These are phyloP conservation scores for Tipula lateralis DNA, from an alignment of 2,888 invertebrate species.

Conservation along the genomic window DNA sequence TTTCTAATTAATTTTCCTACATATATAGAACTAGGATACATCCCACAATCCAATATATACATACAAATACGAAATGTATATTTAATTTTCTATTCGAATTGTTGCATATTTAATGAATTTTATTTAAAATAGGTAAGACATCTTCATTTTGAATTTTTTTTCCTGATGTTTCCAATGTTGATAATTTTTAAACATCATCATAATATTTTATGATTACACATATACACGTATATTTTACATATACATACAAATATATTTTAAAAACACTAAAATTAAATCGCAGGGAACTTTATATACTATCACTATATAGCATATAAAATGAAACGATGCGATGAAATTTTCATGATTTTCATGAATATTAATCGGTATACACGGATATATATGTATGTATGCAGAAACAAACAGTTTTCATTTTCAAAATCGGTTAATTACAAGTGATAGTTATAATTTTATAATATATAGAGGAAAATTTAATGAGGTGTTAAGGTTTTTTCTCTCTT, in stretches of 20 bases:
- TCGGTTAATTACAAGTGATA: neutral
- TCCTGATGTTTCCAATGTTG: neutral
- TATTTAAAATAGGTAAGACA: constrained; percentile 11
- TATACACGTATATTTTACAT: neutral
- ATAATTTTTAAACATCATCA: neutral
- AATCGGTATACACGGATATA: neutral
- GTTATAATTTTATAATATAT: neutral
- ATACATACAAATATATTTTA: neutral
- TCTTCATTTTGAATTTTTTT: neutral
- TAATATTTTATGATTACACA: neutral
- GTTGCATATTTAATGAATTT: constrained; percentile 11
- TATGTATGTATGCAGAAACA: neutral
- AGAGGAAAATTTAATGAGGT: neutral
- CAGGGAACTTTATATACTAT: neutral
- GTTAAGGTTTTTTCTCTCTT: neutral
- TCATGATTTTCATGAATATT: neutral
- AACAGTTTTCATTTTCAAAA: neutral
- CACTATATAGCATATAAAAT: neutral
- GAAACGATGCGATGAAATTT: neutral
- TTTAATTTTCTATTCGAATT: neutral
- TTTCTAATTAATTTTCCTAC: neutral
- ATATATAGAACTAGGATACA: neutral
- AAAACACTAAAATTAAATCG: neutral
- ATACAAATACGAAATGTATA: neutral
- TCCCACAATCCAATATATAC: neutral